These are phyloP conservation scores for Hippopotamyrus pictus DNA, from an alignment of 2,797 vertebrate genomes.

Conservation along the genomic window DNA sequence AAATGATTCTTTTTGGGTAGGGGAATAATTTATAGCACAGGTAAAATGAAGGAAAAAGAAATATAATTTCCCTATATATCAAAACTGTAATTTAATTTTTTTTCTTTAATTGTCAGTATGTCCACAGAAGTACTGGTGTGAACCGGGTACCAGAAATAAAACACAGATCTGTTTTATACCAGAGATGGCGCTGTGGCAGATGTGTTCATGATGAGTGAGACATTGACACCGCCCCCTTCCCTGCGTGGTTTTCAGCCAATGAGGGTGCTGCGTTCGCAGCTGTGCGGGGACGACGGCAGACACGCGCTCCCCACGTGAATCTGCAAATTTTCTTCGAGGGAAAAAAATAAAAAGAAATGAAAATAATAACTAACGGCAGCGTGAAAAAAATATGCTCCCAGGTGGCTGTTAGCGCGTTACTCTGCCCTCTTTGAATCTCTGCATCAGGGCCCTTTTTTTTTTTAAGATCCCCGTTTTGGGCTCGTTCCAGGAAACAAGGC, in stretches of 20 bases:
- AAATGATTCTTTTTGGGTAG: background rate
- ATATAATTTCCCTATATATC: background rate
- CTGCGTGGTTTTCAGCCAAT: background rate
- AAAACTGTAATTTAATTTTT: background rate
- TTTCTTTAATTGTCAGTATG: background rate
- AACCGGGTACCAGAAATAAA: background rate
- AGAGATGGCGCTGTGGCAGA: background rate
- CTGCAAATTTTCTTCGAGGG: background rate
- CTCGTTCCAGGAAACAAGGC: background rate
- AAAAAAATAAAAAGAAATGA: background rate
- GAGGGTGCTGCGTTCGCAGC: background rate
- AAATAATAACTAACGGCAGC: background rate
- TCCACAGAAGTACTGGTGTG: background rate
- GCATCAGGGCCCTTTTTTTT: background rate
- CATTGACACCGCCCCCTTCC: background rate
- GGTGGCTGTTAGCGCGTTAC: too few relatives aligned
- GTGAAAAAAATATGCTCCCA: background rate
- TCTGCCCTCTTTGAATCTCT: background rate
- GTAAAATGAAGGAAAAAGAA: background rate
- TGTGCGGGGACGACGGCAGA: background rate
- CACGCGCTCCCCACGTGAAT: background rate
- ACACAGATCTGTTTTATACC: background rate
- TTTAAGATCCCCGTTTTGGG: background rate
- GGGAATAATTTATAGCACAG: background rate
- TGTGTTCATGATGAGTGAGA: background rate